A percentile compares a stretch with the other conserved stretches of the same genome.
phyloP scores from a whole-genome alignment of 2,113 vertebrate genomes.

The Macaca fascicularis region DNA sequence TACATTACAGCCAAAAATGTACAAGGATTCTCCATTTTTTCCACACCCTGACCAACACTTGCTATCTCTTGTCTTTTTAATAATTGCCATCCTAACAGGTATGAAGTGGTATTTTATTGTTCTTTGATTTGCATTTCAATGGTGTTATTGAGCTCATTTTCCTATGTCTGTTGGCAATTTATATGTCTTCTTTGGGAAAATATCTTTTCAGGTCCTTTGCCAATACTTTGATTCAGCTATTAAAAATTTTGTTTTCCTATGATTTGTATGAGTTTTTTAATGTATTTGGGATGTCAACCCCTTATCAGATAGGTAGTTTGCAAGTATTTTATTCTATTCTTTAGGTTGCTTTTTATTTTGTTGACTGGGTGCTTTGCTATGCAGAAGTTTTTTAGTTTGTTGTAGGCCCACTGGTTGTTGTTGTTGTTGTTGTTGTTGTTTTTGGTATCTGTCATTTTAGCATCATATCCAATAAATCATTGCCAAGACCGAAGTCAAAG shows the following conservation, averaged over 20 bases:
- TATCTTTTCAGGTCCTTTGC: not conserved
- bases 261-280: not conserved
- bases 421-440: not conserved
- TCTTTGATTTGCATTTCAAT: not conserved
- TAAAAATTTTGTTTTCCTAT: not conserved
- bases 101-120: not conserved
- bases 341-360: not conserved
- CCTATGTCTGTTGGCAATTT: not conserved
- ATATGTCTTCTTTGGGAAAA: not conserved
- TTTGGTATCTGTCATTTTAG: not conserved
- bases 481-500: not conserved
- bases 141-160: not conserved
- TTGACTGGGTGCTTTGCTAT: not conserved
- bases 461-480: not conserved
- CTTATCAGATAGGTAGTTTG: not conserved
- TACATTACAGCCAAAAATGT: not conserved
- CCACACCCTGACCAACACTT: not conserved
- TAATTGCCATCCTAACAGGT: not conserved
- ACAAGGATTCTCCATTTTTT: not conserved
- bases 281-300: not conserved
- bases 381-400: not conserved
- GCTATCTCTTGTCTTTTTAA: not conserved
- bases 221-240: not conserved
- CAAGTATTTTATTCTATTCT: not conserved
- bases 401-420: too few relatives aligned